These are phyloP conservation scores for Agrotis exclamationis DNA, from an alignment of 2,888 invertebrate species.

Conservation along the genomic window DNA sequence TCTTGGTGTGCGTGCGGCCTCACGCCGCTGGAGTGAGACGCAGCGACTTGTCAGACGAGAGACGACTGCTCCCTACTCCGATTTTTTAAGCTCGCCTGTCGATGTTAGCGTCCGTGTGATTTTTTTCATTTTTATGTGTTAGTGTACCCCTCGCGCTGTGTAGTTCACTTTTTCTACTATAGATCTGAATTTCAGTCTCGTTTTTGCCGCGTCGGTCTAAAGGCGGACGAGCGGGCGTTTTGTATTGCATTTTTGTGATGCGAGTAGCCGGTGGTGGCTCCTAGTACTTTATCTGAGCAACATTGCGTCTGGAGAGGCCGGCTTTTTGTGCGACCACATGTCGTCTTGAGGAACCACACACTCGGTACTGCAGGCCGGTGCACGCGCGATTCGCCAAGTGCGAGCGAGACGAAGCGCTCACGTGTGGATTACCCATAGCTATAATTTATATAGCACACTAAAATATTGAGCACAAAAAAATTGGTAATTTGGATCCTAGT, in stretches of 20 bases:
- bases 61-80: constrained; percentile 85
- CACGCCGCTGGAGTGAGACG: constrained; percentile 84
- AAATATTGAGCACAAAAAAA: constrained; percentile 90
- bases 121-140: constrained; percentile 91
- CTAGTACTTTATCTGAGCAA: constrained; percentile 71
- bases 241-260: constrained; percentile 88
- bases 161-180: constrained; percentile 92
- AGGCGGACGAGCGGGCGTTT: constrained; percentile 89
- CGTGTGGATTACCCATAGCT: constrained; percentile 87
- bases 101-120: constrained; percentile 89
- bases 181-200: constrained; percentile 92
- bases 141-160: constrained; percentile 91
- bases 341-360: constrained; percentile 75
- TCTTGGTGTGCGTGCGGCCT: constrained; percentile 87
- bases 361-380: constrained; percentile 81
- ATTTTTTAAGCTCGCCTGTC: constrained; percentile 89
- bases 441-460: constrained; percentile 87
- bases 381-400: constrained; percentile 84
- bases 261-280: constrained; percentile 76
- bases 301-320: constrained; percentile 78
- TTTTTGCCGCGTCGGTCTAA: constrained; percentile 91
- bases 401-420: constrained; percentile 83
- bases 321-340: constrained; percentile 86
- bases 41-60: constrained; percentile 74
- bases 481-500: constrained; percentile 90